Percentiles rank a stretch among this genome's conserved stretches.
These are phyloP conservation scores for Pachyramphus minor DNA, from an alignment of 2,113 vertebrate species.

Conservation along the genomic window DNA sequence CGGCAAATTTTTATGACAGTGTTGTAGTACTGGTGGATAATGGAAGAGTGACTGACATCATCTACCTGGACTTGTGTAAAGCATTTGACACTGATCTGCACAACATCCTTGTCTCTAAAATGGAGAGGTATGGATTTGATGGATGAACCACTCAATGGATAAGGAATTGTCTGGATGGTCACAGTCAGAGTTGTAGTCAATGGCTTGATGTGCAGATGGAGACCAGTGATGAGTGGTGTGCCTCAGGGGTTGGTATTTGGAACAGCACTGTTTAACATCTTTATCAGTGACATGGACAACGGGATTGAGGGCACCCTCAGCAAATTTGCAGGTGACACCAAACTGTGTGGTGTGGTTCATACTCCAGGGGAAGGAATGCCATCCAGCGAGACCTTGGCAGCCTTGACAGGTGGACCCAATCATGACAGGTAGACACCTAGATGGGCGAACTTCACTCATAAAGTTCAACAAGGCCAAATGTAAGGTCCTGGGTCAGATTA, in stretches of 20 bases:
- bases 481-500: too few species aligned
- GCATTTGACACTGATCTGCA: neutral
- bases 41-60: neutral
- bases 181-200: neutral
- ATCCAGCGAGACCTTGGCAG: neutral
- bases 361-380: neutral
- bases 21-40: neutral
- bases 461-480: neutral
- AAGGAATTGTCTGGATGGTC: neutral
- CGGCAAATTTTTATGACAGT: neutral
- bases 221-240: accelerated
- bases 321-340: neutral
- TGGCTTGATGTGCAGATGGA: neutral
- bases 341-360: neutral
- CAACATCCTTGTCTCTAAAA: neutral
- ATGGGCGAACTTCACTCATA: neutral
- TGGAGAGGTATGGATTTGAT: neutral
- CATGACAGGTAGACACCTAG: neutral
- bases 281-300: neutral
- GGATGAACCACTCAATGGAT: neutral
- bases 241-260: neutral
- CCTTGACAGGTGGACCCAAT: neutral
- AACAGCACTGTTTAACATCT: neutral
- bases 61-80: neutral
- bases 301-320: neutral